These are phyloP conservation scores for Arctia plantaginis DNA, from an alignment of 2,888 invertebrate species.

Conservation along the genomic window DNA sequence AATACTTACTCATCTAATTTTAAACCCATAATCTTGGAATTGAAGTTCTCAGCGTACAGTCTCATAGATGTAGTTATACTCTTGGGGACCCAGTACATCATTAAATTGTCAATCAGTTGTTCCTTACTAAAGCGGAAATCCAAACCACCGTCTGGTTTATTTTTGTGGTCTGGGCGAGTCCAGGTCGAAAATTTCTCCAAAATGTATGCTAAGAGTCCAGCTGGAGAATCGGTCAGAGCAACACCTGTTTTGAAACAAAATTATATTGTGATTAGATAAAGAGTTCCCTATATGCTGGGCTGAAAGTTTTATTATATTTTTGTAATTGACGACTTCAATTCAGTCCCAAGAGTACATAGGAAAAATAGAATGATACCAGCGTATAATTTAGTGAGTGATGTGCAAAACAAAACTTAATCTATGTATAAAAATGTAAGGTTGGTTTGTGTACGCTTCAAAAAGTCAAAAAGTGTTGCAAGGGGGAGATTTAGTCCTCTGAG, in stretches of 20 bases:
- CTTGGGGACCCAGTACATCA: constrained; percentile 93
- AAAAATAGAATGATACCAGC: no score
- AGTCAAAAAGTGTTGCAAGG: no score
- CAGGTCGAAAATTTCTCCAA: constrained; percentile 94
- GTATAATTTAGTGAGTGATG: no score
- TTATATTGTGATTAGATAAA: constrained; percentile 9
- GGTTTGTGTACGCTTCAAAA: no score
- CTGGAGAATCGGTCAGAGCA: constrained; percentile 90
- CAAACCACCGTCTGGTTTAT: constrained; percentile 89
- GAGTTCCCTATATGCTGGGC: neutral
- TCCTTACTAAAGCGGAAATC: constrained; percentile 88
- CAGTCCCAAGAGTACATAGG: no score
- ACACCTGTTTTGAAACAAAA: constrained; percentile 80
- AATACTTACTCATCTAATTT: constrained; percentile 78
- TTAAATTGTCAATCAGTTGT: constrained; percentile 92
- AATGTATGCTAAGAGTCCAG: constrained; percentile 93
- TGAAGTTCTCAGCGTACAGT: constrained; percentile 89
- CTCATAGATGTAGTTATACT: constrained; percentile 91
- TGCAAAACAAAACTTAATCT: no score
- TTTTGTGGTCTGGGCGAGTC: constrained; percentile 82
- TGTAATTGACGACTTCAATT: no score
- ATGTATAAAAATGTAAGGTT: no score
- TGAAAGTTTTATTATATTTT: neutral
- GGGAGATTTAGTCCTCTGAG: no score
- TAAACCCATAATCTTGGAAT: constrained; percentile 53